Evolutionary conservation across 1,140 invertebrate genomes (phyloP).

Genomic region (Scaptomyza pallida): DNA sequence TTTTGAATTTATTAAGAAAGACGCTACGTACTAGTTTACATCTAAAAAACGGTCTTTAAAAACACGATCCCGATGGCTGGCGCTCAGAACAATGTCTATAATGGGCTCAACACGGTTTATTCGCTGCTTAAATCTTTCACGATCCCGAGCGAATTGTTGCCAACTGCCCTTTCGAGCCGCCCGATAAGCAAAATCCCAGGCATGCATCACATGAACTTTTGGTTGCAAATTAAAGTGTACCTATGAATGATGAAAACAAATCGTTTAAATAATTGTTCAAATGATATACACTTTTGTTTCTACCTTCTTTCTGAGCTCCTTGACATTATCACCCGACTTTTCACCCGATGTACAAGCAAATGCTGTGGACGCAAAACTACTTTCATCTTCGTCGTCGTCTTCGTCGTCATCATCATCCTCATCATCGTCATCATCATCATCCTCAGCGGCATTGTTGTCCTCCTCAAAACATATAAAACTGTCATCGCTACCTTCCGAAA

Average conservation of each 20-base stretch:
- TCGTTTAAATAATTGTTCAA: background rate
- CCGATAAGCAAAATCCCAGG: constrained; percentile 88
- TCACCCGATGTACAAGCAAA: constrained; percentile 29
- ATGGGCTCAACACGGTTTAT: constrained; percentile 84
- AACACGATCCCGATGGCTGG: constrained; percentile 85
- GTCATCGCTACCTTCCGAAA: constrained; percentile 74
- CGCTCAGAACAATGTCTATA: constrained; percentile 85
- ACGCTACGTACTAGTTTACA: constrained; percentile 40
- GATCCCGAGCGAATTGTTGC: constrained; percentile 87
- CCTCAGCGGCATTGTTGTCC: constrained; percentile 20
- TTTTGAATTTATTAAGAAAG: constrained; percentile 31
- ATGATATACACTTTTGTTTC: background rate
- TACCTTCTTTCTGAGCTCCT: constrained; percentile 59
- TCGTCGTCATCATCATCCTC: constrained; percentile 49
- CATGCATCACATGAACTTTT: constrained; percentile 86
- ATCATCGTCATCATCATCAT: constrained; percentile 31
- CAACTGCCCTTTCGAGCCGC: constrained; percentile 87
- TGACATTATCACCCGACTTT: constrained; percentile 35
- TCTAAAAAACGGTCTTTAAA: constrained; percentile 85
- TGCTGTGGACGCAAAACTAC: constrained; percentile 2
- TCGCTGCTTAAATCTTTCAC: constrained; percentile 85
- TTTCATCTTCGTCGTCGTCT: constrained; percentile 36
- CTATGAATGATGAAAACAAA: constrained; percentile 80
- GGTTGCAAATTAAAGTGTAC: constrained; percentile 86
- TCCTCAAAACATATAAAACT: constrained; percentile 76